Evolutionary conservation across 2,113 vertebrate species (phyloP).

Genomic region (Calyptommatus sinebrachiatus): DNA sequence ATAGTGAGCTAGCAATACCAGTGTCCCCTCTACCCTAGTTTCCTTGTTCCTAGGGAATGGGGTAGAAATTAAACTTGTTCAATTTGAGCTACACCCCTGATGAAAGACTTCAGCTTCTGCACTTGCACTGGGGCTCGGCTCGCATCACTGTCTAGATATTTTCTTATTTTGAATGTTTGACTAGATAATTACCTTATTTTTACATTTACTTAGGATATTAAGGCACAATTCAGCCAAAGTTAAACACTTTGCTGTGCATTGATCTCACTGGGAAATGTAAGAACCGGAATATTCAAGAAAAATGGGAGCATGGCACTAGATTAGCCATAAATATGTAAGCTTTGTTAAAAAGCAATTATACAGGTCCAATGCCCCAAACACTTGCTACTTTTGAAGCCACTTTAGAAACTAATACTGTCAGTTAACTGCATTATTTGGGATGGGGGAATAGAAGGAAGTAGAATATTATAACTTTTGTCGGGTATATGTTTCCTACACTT

Average conservation of each 20-base stretch:
- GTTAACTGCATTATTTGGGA: conserved; percentile 1
- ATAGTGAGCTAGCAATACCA: too few species aligned
- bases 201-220: background rate
- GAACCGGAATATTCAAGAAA: background rate
- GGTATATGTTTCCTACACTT: conserved; percentile 28
- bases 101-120: background rate
- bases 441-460: background rate
- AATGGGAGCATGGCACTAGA: background rate
- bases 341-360: background rate
- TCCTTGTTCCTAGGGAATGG: too few species aligned
- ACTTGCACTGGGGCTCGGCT: too few species aligned
- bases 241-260: background rate
- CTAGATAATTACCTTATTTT: too few species aligned
- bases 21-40: too few species aligned
- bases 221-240: background rate
- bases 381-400: conserved; percentile 27
- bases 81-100: too few species aligned
- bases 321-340: background rate
- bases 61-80: too few species aligned
- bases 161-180: too few species aligned
- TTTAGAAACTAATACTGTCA: background rate
- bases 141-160: background rate
- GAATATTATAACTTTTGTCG: conserved; percentile 17
- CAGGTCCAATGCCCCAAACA: conserved; percentile 11
- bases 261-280: background rate